Conservation (phyloP, 1,140 invertebrate genomes). For the Notospermus geniculatus region DNA sequence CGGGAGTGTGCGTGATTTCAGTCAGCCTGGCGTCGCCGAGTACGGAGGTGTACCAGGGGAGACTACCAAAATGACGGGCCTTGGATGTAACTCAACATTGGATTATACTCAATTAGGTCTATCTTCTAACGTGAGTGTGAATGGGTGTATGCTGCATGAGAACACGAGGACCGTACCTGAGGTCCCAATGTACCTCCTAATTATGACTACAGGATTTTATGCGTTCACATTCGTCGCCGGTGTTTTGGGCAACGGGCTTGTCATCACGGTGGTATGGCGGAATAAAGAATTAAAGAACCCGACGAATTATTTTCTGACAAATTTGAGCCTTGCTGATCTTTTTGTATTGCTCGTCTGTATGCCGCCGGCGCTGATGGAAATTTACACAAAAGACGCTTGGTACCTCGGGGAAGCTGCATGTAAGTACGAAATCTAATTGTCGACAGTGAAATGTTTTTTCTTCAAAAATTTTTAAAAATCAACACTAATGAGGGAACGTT, state of each 20-base stretch:
- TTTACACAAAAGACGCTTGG: conserved; percentile 40
- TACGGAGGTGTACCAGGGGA: too few relatives aligned
- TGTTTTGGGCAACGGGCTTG: conserved; percentile 83
- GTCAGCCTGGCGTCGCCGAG: too few relatives aligned
- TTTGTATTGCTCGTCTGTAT: conserved; percentile 35
- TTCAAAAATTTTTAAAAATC: too few relatives aligned
- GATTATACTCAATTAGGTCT: too few relatives aligned
- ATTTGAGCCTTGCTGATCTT: conserved; percentile 40
- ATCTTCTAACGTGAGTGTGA: too few relatives aligned
- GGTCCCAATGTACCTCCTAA: not conserved
- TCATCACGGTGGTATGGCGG: conserved; percentile 85
- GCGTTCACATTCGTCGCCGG: conserved; percentile 80
- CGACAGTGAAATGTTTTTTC: not conserved
- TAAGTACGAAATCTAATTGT: too few relatives aligned
- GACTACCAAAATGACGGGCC: too few relatives aligned
- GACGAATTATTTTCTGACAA: conserved; percentile 83
- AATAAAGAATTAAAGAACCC: conserved; percentile 91
- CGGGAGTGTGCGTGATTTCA: too few relatives aligned
- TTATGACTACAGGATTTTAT: conserved; percentile 67
- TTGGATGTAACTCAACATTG: too few relatives aligned
- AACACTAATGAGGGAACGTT: too few relatives aligned
- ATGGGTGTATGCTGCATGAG: too few relatives aligned
- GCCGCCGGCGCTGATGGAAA: conserved; percentile 35
- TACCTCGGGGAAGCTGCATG: conserved; percentile 36
- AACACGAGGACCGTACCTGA: not conserved